Base-by-base conservation (phyloP, 1,140 invertebrate genomes). In the Bombus affinis region DNA sequence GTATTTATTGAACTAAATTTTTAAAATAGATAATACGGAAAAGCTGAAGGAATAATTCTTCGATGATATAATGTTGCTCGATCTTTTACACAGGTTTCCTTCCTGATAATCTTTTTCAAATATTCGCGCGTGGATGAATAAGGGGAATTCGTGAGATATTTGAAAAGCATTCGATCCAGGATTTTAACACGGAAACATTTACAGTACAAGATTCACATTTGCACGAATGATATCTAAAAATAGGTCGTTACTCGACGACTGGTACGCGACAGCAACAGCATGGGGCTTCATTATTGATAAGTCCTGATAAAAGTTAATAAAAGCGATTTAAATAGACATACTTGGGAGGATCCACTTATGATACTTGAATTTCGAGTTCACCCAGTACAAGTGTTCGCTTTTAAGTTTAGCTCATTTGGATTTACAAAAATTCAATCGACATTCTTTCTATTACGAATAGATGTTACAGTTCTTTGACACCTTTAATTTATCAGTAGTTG, bases 161-260 rank as follows among this genome's bases (percentile, higher is more conserved):
- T 42, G n/a, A 57, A 57, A 83, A 57, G 2, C 35, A n/a, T 77
- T 77, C n/a, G 1, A 15, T 25, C 71, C 8, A 62, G 37, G 35
- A n/a, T 37, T 22, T 42, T 39, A 22, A 62, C 37, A 42, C 9
- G 57, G 32, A 62, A 77, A 47, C 35, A 73, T 73, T 77, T 77
- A 35, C 42, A 66, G 32, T 57, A 62, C 77, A 62, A 80, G 59
- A 90, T 89, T 91, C 83, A 85, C 85, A 87, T 87, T 90, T 89
- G 79, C 78, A 74, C 71, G 65, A 87, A 83, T 81, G 89, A 90
- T 91, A 89, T 89, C 90, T 91, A 90, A 91, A 91, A 91, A 91
- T 91, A 91, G 85, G 81, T 66, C 68, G 82, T 42, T 59, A 81
- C 80, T 83, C 57, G 71, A n/a, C n/a, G 66, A 53, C 68, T 47